Base-by-base conservation (phyloP, 1,140 invertebrate species). In the Drosophila leontia region DNA sequence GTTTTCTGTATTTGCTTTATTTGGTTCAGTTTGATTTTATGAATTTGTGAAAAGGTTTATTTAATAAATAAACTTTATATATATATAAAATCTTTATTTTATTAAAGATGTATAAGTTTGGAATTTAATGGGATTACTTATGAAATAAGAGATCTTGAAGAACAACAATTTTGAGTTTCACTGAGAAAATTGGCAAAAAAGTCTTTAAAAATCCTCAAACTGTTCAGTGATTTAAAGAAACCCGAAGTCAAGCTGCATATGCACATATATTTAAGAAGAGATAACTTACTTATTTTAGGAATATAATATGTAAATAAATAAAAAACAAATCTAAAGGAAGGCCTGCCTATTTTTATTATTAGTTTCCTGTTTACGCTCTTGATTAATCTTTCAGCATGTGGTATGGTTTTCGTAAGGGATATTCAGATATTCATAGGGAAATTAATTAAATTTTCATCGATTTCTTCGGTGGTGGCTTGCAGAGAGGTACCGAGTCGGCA, bases 11-110 rank as follows among this genome's bases (percentile, higher is more conserved):
- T 23, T 48, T 86, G 15, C 7, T 86, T 9, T 86, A 64, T 39
- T 58, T 86, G 15, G 60, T 80, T 23, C 83, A 86, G 35, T 79
- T 82, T 50, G 82, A 86, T 59, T 86, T 47, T 45, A 61, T 72
- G 50, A 81, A 86, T 35, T 64, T 83, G 13, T 63, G 2, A 32
- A 0, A 9, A 2, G 15, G 13, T 7, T 26, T 29, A 29, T 19
- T 8, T 17, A 15, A 69, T 47, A 26, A 17, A 55, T 26, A 23
- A 42, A 42, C 23, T 23, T 23, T 19, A 19, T 19, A 1, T 19
- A 19, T 15, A 2, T 15, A 0, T 41, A 11, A 35, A 4, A 5
- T 7, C 39, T 41, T n/a, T 12, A 35, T 35, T 35, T 35, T 11
- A 8, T 35, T 11, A 12, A 35, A 11, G 3, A 11, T 9, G 9